Conservation (phyloP, 2,797 vertebrate species). For the Somateria mollissima region DNA sequence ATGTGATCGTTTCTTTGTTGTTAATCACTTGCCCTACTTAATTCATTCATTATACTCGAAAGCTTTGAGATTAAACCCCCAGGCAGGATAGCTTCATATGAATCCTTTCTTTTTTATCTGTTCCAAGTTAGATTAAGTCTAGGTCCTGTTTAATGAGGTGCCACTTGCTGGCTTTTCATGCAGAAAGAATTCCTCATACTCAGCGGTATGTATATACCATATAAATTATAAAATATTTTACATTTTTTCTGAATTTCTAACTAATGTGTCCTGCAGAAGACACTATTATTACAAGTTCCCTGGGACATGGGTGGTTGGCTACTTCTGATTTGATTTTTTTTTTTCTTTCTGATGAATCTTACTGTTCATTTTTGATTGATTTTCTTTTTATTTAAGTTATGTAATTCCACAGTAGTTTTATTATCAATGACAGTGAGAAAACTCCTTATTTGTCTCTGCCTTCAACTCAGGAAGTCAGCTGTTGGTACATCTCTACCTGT, state of each 20-base stretch:
- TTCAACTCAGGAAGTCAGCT: neutral
- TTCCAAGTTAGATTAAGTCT: conserved; percentile 82
- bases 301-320: conserved; percentile 70
- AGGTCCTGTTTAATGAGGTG: conserved; percentile 84
- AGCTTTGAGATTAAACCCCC: conserved; percentile 80
- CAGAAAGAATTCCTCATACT: conserved; percentile 79
- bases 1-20: conserved; percentile 77
- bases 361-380: conserved; percentile 41
- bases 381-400: neutral
- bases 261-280: conserved; percentile 76
- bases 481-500: neutral
- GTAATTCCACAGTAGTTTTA: neutral
- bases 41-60: conserved; percentile 80
- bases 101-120: conserved; percentile 77
- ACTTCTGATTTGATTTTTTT: conserved; percentile 73
- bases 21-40: conserved; percentile 82
- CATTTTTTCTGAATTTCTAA: conserved; percentile 71
- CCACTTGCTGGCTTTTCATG: conserved; percentile 80
- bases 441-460: neutral
- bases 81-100: conserved; percentile 78
- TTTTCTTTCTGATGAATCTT: conserved; percentile 34
- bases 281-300: conserved; percentile 78
- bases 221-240: conserved; percentile 81
- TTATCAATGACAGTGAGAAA: neutral
- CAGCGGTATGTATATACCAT: conserved; percentile 77